Base-by-base conservation (phyloP, 2,797 vertebrate genomes). In the Sebastes vulpes region DNA sequence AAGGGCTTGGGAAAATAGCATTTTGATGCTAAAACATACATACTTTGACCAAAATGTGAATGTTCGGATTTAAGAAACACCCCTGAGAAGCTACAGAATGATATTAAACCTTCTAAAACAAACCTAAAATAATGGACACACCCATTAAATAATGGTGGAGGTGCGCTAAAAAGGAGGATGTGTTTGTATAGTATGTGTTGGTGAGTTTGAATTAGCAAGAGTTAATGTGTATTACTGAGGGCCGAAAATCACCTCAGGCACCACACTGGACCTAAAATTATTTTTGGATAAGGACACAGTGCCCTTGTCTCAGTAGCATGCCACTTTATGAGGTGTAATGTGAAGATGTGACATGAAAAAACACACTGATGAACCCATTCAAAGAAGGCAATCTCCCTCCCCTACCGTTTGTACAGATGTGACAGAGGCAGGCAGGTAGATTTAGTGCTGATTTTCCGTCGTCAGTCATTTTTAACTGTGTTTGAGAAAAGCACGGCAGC, bases 211-310 rank as follows among this genome's bases (percentile, higher is more conserved):
- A 56, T 75, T 50, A 29, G 26, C 9, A 1, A 78, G 28, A 53
- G 59, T 64, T 35, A 29, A 35, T 54, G 11, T 26, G 20, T 32
- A 70, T 60, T 9, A 71, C 9, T 38, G 29, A 65, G 38, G 14
- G 16, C 28, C 48, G 25, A 68, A 61, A 60, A 54, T 28, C 20
- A 72, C 81, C 71, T 69, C 66, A 16, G 83, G 77, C 83, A 23
- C 52, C 18, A 21, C 29, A 20, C 64, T 60, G 67, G 67, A 76
- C 77, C 23, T 20, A 3, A 42, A 42, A 65, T 50, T 72, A 83
- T 78, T 83, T 72, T 76, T 29, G 71, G 58, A 64, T 14, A 66
- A 86, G 75, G 77, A 72, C 72, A 48, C 26, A 52, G 10, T 60
- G 75, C 12, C 50, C 68, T 89, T 73, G 77, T 52, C 18, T 54